Evolutionary conservation across 2,888 invertebrate genomes (phyloP).

Genomic region (Caenorhabditis parvicauda): DNA sequence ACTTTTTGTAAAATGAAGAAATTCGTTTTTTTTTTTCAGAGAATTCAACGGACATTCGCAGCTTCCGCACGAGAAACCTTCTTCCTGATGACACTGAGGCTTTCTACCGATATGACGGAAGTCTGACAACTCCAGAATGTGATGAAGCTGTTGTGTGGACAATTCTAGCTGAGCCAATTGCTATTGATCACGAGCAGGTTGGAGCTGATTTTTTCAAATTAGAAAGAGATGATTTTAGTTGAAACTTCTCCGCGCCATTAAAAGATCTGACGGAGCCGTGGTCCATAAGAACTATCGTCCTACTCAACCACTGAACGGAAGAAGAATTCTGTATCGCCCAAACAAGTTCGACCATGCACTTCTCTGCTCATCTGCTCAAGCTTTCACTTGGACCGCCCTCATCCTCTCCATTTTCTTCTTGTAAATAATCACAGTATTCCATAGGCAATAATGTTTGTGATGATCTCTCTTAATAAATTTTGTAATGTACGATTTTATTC

Average conservation of each 20-base stretch:
- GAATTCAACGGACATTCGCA: constrained; percentile 17
- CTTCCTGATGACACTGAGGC: constrained; percentile 32
- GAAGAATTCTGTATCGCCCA: constrained; percentile 49
- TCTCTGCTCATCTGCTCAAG: constrained; percentile 24
- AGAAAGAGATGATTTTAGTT: constrained; percentile 30
- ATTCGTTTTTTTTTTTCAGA: constrained; percentile 6
- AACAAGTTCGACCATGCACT: constrained; percentile 31
- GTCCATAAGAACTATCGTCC: constrained; percentile 52
- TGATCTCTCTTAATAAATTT: too few species aligned
- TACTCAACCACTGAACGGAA: constrained; percentile 55
- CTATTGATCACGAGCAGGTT: constrained; percentile 43
- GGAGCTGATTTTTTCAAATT: constrained; percentile 1
- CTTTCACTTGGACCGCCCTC: neutral
- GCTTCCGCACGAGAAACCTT: constrained; percentile 24
- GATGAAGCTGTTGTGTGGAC: constrained; percentile 60
- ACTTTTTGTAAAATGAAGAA: neutral
- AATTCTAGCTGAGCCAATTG: constrained; percentile 56
- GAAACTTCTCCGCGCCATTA: constrained; percentile 32
- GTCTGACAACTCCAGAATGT: constrained; percentile 60
- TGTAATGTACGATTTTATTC: too few species aligned
- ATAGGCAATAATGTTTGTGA: too few species aligned
- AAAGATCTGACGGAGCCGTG: constrained; percentile 16
- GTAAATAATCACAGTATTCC: too few species aligned
- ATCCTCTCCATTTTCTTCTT: constrained; percentile 6
- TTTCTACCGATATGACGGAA: constrained; percentile 59